Evolutionary conservation across 2,797 vertebrate species (phyloP).

Genomic region (Kryptopterus vitreolus): DNA sequence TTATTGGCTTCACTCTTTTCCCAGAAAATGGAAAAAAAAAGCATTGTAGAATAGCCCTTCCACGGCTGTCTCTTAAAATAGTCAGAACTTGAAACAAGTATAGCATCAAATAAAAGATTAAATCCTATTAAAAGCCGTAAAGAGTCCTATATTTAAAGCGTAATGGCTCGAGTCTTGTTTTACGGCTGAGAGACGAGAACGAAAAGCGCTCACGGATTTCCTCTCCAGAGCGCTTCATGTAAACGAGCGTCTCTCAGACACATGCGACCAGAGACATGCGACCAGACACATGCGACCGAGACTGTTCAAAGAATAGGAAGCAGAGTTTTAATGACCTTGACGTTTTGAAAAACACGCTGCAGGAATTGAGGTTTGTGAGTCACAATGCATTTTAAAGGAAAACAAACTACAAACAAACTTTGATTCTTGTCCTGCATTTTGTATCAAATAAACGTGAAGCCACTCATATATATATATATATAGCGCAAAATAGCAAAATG

Average conservation of each 20-base stretch:
- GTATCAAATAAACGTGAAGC: not conserved
- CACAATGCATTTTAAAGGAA: not conserved
- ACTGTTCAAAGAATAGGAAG: not conserved
- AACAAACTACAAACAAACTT: not conserved
- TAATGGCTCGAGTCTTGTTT: slow-evolving; percentile 54
- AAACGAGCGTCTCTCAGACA: not conserved
- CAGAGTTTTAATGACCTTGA: not conserved
- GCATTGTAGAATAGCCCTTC: slow-evolving; percentile 54
- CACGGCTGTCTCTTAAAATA: slow-evolving; percentile 62
- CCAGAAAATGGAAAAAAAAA: slow-evolving; percentile 67
- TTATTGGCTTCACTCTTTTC: slow-evolving; percentile 60
- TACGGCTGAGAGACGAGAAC: slow-evolving; percentile 46
- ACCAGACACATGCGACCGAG: slow-evolving; percentile 1
- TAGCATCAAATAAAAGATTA: slow-evolving; percentile 66
- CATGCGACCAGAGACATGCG: slow-evolving; percentile 13
- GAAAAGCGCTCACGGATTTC: slow-evolving; percentile 34
- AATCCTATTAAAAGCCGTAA: slow-evolving; percentile 59
- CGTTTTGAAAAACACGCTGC: not conserved
- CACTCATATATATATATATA: too few relatives aligned
- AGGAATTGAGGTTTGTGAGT: not conserved
- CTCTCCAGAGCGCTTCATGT: not conserved
- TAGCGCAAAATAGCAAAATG: too few relatives aligned
- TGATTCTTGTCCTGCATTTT: not conserved
- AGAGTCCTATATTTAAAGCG: slow-evolving; percentile 68
- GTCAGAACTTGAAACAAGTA: slow-evolving; percentile 59